Conservation (phyloP, 2,113 vertebrate species). For the Strigops habroptila region DNA sequence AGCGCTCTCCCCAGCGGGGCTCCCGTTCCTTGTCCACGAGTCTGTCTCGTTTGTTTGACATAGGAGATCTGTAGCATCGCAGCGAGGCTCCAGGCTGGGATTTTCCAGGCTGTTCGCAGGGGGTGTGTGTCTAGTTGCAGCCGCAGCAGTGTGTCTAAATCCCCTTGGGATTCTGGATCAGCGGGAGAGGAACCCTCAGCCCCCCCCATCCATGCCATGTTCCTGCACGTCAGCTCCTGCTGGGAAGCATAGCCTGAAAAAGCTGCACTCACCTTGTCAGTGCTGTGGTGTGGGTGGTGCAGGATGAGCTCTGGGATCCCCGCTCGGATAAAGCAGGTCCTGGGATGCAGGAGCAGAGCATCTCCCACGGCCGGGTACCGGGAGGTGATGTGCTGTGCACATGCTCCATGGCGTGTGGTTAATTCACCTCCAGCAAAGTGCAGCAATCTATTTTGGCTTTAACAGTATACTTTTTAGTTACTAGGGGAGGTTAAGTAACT, state of each 20-base stretch:
- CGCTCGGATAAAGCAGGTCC: neutral
- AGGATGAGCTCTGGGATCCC: neutral
- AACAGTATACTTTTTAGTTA: neutral
- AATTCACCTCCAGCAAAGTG: neutral
- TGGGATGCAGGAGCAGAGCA: neutral
- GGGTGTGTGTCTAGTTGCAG: fast-evolving
- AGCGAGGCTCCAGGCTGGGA: neutral
- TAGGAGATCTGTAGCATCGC: fast-evolving
- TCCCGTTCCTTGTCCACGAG: fast-evolving
- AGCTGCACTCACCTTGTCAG: neutral
- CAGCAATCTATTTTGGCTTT: neutral
- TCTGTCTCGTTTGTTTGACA: neutral
- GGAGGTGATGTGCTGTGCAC: neutral
- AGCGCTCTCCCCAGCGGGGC: neutral
- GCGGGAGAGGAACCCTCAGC: neutral
- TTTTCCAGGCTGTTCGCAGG: neutral
- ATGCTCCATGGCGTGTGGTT: fast-evolving
- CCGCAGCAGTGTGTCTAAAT: fast-evolving
- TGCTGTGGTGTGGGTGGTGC: neutral
- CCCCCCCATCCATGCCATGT: fast-evolving
- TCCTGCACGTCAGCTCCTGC: neutral
- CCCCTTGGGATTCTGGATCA: neutral
- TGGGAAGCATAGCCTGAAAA: neutral
- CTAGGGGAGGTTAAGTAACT: constrained; percentile 33
- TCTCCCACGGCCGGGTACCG: neutral